Evolutionary conservation across 2,888 invertebrate genomes (phyloP).

Genomic region (Sminthurides aquaticus): DNA sequence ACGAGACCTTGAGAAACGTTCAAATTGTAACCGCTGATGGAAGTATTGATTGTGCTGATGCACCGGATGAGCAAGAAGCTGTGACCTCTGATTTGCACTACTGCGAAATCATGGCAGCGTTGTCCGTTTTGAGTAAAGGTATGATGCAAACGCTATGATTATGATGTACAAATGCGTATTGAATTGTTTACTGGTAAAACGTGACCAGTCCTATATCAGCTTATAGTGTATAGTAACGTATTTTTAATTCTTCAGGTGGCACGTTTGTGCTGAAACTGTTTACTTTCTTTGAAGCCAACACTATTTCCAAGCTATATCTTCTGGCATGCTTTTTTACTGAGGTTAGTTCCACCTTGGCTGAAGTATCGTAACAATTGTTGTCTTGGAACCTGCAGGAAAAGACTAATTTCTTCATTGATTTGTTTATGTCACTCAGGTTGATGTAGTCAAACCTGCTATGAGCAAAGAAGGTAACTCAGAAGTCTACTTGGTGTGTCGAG

Average conservation of each 20-base stretch:
- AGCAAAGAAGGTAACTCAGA: constrained; percentile 96
- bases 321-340: constrained; percentile 64
- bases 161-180: too few relatives aligned
- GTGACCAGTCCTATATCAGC: too few relatives aligned
- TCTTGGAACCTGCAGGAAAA: too few relatives aligned
- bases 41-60: constrained; percentile 73
- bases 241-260: too few relatives aligned
- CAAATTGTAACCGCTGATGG: constrained; percentile 83
- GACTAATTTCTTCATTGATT: constrained; percentile 1
- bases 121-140: constrained; percentile 60
- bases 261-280: constrained; percentile 80
- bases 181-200: too few relatives aligned
- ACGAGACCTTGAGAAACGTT: constrained; percentile 35
- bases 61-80: constrained; percentile 79
- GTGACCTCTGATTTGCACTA: constrained; percentile 70
- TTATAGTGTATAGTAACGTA: too few relatives aligned
- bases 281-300: constrained; percentile 77
- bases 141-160: too few relatives aligned
- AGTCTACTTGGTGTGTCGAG: constrained; percentile 70
- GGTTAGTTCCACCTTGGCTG: constrained; percentile 25
- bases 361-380: background rate
- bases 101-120: constrained; percentile 72
- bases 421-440: constrained; percentile 51
- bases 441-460: constrained; percentile 77
- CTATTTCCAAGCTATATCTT: constrained; percentile 69